A percentile compares a stretch with the other conserved stretches of the same genome.
Evolutionary conservation across 2,888 invertebrate genomes (phyloP).

Genomic region (Bellardia bayeri): DNA sequence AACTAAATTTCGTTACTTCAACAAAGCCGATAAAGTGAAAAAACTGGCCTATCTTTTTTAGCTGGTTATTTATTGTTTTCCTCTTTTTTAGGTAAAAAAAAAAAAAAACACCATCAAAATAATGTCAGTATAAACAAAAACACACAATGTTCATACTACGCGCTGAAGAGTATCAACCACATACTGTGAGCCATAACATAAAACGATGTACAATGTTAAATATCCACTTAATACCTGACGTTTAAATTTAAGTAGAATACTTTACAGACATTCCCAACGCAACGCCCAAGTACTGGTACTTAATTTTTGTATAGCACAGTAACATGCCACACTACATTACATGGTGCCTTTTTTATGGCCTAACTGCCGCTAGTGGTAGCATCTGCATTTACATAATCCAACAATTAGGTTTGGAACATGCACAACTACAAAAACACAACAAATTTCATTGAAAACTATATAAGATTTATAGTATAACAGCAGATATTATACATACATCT

Average conservation of each 20-base stretch:
- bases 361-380: slow-evolving; percentile 12
- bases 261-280: not conserved
- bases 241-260: slow-evolving; percentile 23
- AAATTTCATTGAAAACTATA: slow-evolving; percentile 18
- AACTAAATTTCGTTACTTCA: not conserved
- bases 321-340: slow-evolving; percentile 1
- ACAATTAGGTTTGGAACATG: slow-evolving; percentile 55
- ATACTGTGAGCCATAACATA: slow-evolving; percentile 34
- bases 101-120: not conserved
- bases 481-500: slow-evolving; percentile 10
- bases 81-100: not conserved
- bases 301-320: not conserved
- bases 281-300: not conserved
- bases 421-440: not conserved
- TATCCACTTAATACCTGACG: slow-evolving; percentile 6
- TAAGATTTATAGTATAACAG: slow-evolving; percentile 19
- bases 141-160: not conserved
- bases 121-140: not conserved
- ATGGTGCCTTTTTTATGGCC: not conserved
- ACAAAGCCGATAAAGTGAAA: not conserved
- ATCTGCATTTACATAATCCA: slow-evolving; percentile 67
- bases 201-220: slow-evolving; percentile 21
- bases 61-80: not conserved
- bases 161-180: slow-evolving; percentile 23
- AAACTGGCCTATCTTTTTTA: slow-evolving; percentile 48